Conservation (phyloP, 2,888 invertebrate genomes). For the Andricus curvator region DNA sequence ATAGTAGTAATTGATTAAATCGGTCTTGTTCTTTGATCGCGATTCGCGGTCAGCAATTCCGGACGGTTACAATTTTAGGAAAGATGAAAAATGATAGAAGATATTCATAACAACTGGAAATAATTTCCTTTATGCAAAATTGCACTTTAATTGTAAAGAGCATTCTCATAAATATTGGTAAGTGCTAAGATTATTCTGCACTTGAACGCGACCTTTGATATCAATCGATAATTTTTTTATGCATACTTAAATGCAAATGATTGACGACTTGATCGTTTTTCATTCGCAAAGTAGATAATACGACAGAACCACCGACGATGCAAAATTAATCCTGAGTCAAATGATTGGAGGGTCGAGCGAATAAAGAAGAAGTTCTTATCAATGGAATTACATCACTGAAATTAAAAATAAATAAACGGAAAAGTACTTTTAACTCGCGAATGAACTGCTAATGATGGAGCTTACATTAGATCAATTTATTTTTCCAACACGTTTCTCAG, state of each 20-base stretch:
- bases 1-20: slow-evolving; percentile 34
- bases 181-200: not conserved
- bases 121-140: not conserved
- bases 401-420: not conserved
- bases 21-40: slow-evolving; percentile 17
- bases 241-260: slow-evolving; percentile 1
- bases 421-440: not conserved
- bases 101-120: not conserved
- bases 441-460: not conserved
- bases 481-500: not conserved
- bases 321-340: slow-evolving; percentile 2
- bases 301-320: not conserved
- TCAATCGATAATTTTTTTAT: not conserved
- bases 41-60: slow-evolving; percentile 9
- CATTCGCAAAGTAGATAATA: slow-evolving; percentile 1
- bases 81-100: not conserved
- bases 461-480: not conserved
- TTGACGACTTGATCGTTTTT: slow-evolving; percentile 2
- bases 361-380: slow-evolving; percentile 10
- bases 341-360: not conserved
- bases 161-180: not conserved
- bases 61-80: not conserved
- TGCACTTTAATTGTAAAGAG: not conserved
- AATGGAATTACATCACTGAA: not conserved
- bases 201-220: not conserved